Conservation (phyloP, 2,113 vertebrate genomes). For the Mormyrus iriodes region DNA sequence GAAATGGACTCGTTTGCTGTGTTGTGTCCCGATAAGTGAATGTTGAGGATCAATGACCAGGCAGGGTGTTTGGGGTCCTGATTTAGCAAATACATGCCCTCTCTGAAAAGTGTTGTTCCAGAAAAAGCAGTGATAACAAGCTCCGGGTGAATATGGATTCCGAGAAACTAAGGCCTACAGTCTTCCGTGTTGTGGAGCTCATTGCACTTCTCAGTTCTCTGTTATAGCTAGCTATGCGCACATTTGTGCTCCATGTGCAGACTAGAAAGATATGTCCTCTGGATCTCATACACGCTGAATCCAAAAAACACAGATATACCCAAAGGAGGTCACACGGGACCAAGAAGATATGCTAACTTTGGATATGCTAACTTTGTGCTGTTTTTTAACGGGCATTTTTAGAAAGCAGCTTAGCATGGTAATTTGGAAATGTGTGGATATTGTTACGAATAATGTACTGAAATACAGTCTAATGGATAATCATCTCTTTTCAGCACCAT, state of each 20-base stretch:
- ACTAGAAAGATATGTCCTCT: not conserved
- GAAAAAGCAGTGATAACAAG: not conserved
- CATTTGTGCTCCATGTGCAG: not conserved
- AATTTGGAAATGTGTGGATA: not conserved
- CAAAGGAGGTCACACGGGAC: not conserved
- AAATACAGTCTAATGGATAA: not conserved
- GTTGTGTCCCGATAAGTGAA: not conserved
- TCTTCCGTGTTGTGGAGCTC: not conserved
- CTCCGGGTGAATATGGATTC: not conserved
- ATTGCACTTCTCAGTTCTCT: not conserved
- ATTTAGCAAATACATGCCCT: slow-evolving; percentile 1
- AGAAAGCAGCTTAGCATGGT: not conserved
- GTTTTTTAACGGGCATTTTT: not conserved
- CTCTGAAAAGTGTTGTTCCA: slow-evolving; percentile 6
- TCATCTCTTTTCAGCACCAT: not conserved
- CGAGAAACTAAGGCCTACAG: not conserved
- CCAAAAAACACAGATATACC: no score
- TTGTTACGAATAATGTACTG: not conserved
- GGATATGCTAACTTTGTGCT: not conserved
- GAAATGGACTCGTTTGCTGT: not conserved
- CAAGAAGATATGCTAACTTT: not conserved
- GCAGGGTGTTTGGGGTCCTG: not conserved
- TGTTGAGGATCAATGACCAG: not conserved
- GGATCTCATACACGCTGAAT: not conserved
- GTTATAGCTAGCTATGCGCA: not conserved